Percentiles rank a stretch among this genome's conserved stretches.
These are phyloP conservation scores for Carcina quercana DNA, from an alignment of 2,888 invertebrate genomes.

Conservation along the genomic window DNA sequence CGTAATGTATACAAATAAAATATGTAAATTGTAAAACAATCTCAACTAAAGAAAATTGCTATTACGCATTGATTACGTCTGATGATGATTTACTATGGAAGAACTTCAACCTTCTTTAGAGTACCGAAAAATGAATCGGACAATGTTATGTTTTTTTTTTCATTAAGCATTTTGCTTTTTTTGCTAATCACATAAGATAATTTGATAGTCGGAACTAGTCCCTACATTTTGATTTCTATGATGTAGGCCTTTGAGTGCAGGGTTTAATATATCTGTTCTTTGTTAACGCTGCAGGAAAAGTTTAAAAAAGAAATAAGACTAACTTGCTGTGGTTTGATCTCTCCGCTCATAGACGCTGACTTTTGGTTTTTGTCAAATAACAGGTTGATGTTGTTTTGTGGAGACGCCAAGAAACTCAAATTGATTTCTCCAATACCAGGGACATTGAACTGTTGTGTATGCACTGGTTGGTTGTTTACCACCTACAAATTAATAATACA, in stretches of 20 bases:
- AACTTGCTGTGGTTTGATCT: conserved; percentile 56
- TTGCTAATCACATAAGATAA: too few species aligned
- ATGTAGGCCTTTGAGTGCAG: neutral
- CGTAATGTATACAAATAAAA: conserved; percentile 3
- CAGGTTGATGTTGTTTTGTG: conserved; percentile 56
- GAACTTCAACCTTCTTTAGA: too few species aligned
- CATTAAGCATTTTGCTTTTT: too few species aligned
- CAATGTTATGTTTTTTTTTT: too few species aligned
- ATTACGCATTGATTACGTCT: neutral
- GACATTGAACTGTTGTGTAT: conserved; percentile 60
- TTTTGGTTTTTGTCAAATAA: conserved; percentile 60
- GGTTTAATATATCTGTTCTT: neutral
- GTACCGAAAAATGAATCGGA: too few species aligned
- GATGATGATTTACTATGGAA: neutral
- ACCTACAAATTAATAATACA: conserved; percentile 24
- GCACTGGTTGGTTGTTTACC: conserved; percentile 40
- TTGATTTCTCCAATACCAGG: conserved; percentile 66
- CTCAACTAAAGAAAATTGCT: neutral
- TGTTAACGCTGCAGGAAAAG: neutral
- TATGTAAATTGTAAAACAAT: neutral
- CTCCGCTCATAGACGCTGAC: conserved; percentile 49
- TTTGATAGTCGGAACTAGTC: too few species aligned
- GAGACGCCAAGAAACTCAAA: conserved; percentile 55
- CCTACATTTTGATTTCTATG: neutral
- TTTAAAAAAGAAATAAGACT: conserved; percentile 18